These are phyloP conservation scores for Lepidothrix coronata DNA, from an alignment of 2,113 vertebrate species.

Conservation along the genomic window DNA sequence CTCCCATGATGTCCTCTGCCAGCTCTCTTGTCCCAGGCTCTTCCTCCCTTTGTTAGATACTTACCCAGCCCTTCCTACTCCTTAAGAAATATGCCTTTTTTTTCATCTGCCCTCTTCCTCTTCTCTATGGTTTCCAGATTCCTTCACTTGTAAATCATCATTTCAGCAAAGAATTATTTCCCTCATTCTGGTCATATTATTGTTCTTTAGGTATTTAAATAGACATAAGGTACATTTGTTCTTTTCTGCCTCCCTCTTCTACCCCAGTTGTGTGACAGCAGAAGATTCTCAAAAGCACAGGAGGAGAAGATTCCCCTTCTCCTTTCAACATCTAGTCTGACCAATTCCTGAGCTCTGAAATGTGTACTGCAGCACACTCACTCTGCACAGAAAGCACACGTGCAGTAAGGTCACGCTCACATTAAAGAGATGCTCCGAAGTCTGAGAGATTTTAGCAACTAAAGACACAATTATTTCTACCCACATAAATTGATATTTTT, in stretches of 20 bases:
- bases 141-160: neutral
- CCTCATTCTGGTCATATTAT: neutral
- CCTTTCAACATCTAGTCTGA: neutral
- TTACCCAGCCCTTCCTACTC: neutral
- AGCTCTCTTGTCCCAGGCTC: neutral
- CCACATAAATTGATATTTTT: neutral
- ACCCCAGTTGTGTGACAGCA: neutral
- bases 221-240: neutral
- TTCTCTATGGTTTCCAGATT: neutral
- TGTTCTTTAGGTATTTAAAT: neutral
- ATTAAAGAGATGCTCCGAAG: neutral
- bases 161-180: neutral
- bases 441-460: neutral
- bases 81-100: neutral
- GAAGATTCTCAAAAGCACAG: neutral
- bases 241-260: neutral
- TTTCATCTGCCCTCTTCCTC: neutral
- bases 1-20: neutral
- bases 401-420: neutral
- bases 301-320: neutral
- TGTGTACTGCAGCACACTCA: neutral
- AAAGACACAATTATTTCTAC: neutral
- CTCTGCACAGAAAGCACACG: neutral
- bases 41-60: neutral
- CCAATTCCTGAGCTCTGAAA: neutral